A percentile compares a stretch with the other conserved stretches of the same genome.
Evolutionary conservation across 2,113 vertebrate genomes (phyloP).

Genomic region (Menura novaehollandiae): DNA sequence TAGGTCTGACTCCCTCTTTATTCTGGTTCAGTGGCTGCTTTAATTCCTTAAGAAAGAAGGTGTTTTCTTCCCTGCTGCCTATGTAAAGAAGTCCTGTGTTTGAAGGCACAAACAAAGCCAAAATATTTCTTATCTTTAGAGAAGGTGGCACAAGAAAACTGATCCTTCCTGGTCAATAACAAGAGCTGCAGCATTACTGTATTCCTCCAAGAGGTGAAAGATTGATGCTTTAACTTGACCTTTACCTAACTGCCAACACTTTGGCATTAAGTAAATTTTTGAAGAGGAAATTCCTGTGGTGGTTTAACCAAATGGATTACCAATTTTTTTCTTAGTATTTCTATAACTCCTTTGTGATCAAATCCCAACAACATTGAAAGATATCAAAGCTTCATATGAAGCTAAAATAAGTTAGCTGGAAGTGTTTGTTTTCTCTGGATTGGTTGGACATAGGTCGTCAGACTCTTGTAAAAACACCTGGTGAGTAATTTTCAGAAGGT

Average conservation of each 20-base stretch:
- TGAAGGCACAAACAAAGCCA: not conserved
- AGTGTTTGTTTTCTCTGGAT: not conserved
- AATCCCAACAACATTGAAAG: not conserved
- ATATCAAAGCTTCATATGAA: not conserved
- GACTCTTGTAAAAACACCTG: not conserved
- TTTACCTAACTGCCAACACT: not conserved
- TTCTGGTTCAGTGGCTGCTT: not conserved
- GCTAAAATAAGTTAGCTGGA: not conserved
- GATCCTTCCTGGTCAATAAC: not conserved
- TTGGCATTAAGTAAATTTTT: not conserved
- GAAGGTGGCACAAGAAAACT: not conserved
- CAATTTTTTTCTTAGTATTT: not conserved
- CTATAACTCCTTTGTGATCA: not conserved
- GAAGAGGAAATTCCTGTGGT: not conserved
- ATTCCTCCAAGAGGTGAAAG: not conserved
- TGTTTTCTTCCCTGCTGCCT: not conserved
- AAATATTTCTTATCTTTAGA: not conserved
- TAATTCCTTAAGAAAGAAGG: not conserved
- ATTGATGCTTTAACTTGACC: not conserved
- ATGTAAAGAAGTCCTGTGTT: not conserved
- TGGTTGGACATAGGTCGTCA: not conserved
- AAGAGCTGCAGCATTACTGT: not conserved
- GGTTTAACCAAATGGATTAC: not conserved
- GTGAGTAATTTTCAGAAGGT: not conserved
- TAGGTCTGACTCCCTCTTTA: not conserved